A percentile compares a stretch with the other conserved stretches of the same genome.
Evolutionary conservation across 2,797 vertebrate genomes (phyloP).

Genomic region (Danio aesculapii): DNA sequence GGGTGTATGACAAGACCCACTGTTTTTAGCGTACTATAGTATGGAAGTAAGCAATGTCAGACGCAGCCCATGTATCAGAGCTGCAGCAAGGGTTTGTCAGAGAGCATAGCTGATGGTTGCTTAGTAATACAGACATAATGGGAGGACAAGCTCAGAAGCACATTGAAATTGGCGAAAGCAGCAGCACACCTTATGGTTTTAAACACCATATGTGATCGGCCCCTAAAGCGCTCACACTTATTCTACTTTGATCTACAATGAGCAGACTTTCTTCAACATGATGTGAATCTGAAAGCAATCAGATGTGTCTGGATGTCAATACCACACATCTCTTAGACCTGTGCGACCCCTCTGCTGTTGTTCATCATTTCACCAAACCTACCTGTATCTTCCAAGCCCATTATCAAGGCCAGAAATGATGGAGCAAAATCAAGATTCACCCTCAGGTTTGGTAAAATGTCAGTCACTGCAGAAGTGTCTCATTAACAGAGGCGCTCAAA

Average conservation of each 20-base stretch:
- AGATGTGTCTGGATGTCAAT: slow-evolving; percentile 28
- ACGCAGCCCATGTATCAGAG: too few species aligned
- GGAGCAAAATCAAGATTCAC: slow-evolving; percentile 37
- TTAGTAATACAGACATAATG: too few species aligned
- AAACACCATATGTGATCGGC: too few species aligned
- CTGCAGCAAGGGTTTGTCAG: too few species aligned
- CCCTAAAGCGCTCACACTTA: background rate
- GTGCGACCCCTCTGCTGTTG: background rate
- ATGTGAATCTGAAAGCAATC: background rate
- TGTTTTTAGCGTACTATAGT: too few species aligned
- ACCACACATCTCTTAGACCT: slow-evolving; percentile 7
- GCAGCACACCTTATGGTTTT: too few species aligned
- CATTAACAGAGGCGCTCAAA: slow-evolving; percentile 68
- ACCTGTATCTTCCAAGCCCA: background rate
- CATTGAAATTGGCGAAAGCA: too few species aligned
- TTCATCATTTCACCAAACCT: slow-evolving; percentile 13
- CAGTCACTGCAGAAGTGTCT: slow-evolving; percentile 72
- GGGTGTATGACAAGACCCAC: too few species aligned
- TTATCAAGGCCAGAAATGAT: slow-evolving; percentile 15
- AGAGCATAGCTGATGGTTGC: too few species aligned
- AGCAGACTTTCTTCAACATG: background rate
- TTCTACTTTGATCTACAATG: background rate
- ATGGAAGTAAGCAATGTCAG: too few species aligned
- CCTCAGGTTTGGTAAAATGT: slow-evolving; percentile 74
- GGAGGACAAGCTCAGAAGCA: too few species aligned